A percentile compares a stretch with the other conserved stretches of the same genome.
Conservation (phyloP, 2,888 invertebrate genomes). For the Oxytorus armatus region DNA sequence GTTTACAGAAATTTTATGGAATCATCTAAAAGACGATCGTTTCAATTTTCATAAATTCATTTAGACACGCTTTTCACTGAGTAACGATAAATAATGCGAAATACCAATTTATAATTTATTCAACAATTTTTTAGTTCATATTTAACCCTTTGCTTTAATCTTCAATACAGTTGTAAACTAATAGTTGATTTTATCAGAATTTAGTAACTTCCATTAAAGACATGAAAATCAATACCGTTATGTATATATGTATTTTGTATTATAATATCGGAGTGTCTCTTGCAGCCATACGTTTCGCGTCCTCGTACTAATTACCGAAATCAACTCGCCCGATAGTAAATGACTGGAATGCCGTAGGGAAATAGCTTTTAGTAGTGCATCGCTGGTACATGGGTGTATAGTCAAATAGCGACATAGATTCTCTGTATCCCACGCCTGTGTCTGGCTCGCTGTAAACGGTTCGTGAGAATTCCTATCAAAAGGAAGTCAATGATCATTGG, state of each 20-base stretch:
- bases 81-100: too few species aligned
- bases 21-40: too few species aligned
- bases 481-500: conserved; percentile 44
- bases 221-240: not conserved
- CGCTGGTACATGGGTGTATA: conserved; percentile 21
- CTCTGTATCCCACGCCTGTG: conserved; percentile 36
- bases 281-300: conserved; percentile 13
- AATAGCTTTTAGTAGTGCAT: conserved; percentile 33
- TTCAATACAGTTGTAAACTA: too few species aligned
- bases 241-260: not conserved
- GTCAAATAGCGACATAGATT: conserved; percentile 17
- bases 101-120: too few species aligned
- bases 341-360: conserved; percentile 62
- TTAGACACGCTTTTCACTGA: too few species aligned
- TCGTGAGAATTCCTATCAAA: conserved; percentile 52
- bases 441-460: conserved; percentile 29
- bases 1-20: too few species aligned
- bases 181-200: not conserved
- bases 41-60: too few species aligned
- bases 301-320: conserved; percentile 72
- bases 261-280: conserved; percentile 2
- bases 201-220: not conserved
- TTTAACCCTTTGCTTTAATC: too few species aligned
- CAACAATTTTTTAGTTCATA: too few species aligned
- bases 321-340: conserved; percentile 70